Conservation (phyloP, 2,888 invertebrate species). For the Yponomeuta plumbellus region DNA sequence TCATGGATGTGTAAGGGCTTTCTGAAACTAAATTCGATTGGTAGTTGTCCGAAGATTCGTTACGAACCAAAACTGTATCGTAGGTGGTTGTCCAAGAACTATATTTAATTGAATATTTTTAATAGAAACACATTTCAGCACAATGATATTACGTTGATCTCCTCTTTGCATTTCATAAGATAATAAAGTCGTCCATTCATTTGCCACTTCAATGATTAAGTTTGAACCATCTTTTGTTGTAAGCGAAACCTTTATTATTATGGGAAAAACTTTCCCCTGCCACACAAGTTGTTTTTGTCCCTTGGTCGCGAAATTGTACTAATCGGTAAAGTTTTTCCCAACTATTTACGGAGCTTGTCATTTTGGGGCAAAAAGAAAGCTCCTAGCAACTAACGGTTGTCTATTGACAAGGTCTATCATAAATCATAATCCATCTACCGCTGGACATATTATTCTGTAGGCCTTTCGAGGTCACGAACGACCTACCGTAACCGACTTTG, state of each 20-base stretch:
- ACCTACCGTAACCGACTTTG: neutral
- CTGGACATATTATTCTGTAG: neutral
- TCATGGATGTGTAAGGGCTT: conserved; percentile 66
- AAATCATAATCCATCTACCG: neutral
- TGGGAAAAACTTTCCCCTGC: neutral
- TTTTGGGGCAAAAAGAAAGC: neutral
- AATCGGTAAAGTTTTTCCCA: neutral
- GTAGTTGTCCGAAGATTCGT: conserved; percentile 37
- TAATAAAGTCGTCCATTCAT: too few relatives aligned
- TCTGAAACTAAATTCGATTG: conserved; percentile 38
- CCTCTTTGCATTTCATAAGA: too few relatives aligned
- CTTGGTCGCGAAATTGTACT: neutral
- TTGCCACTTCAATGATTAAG: too few relatives aligned
- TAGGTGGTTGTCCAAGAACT: too few relatives aligned
- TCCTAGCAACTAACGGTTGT: neutral
- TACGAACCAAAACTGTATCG: conserved; percentile 59
- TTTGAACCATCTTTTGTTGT: neutral
- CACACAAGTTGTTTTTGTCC: neutral
- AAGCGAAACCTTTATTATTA: neutral
- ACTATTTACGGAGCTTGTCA: neutral
- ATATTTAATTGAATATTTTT: too few relatives aligned
- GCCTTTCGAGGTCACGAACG: neutral
- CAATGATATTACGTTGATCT: too few relatives aligned
- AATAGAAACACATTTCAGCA: too few relatives aligned
- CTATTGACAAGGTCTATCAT: neutral